Conservation (phyloP, 2,797 vertebrate genomes). For the Bovichtus diacanthus region DNA sequence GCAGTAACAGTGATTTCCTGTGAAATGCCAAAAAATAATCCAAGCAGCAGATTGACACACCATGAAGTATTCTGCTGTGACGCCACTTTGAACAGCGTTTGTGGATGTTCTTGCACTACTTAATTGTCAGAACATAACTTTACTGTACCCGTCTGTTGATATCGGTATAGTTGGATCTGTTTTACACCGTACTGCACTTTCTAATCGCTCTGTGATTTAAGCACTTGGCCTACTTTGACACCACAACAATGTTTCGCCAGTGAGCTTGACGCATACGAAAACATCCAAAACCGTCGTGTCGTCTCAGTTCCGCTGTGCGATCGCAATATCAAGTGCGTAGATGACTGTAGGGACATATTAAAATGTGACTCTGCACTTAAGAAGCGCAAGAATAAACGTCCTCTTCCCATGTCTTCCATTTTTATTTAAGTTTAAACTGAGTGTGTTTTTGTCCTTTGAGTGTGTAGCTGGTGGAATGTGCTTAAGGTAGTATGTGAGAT, state of each 20-base stretch:
- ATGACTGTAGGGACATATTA: conserved; percentile 56
- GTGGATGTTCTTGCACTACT: conserved; percentile 80
- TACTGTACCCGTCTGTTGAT: conserved; percentile 70
- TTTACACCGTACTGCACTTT: conserved; percentile 73
- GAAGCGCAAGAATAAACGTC: conserved; percentile 46
- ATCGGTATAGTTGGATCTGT: conserved; percentile 68
- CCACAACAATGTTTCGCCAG: conserved; percentile 37
- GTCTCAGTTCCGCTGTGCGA: conserved; percentile 52
- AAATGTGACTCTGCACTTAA: conserved; percentile 66
- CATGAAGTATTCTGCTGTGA: conserved; percentile 77
- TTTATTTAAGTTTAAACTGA: conserved; percentile 68
- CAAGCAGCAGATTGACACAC: conserved; percentile 69
- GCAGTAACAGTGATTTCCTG: conserved; percentile 61
- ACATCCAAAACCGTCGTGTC: conserved; percentile 33
- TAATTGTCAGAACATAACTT: conserved; percentile 62
- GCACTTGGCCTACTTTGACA: conserved; percentile 56
- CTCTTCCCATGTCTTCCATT: conserved; percentile 79
- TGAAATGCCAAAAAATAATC: conserved; percentile 71
- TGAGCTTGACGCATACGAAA: conserved; percentile 57
- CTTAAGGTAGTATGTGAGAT: conserved; percentile 71
- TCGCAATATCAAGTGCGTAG: conserved; percentile 51
- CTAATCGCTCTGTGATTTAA: conserved; percentile 66
- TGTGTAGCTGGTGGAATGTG: conserved; percentile 76
- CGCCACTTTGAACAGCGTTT: conserved; percentile 75
- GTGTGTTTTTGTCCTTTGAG: conserved; percentile 69